phyloP scores from a whole-genome alignment of 2,113 vertebrate genomes.

The Pardalotus punctatus region DNA sequence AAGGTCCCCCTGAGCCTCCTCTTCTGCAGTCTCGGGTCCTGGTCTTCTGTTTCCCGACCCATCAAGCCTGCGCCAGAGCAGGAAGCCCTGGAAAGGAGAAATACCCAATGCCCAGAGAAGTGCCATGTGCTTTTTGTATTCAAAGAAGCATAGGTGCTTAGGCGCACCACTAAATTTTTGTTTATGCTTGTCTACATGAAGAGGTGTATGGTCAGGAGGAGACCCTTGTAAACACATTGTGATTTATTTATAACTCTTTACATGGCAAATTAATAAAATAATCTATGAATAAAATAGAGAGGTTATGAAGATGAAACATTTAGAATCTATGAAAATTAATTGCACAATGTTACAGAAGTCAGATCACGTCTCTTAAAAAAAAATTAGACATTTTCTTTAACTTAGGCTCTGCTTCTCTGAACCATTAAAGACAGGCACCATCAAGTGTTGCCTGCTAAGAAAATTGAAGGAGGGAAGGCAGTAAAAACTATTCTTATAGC shows the following conservation, averaged over 20 bases:
- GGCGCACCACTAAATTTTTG: not conserved
- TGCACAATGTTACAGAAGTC: not conserved
- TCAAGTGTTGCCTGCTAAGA: slow-evolving; percentile 62
- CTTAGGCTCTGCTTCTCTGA: not conserved
- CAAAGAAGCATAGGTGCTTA: not conserved
- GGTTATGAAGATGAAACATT: not conserved
- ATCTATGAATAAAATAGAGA: not conserved
- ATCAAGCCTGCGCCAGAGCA: not conserved
- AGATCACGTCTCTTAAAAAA: not conserved
- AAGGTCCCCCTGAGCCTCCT: not conserved
- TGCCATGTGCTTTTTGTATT: not conserved
- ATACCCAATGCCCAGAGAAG: not conserved
- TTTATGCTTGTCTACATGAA: not conserved
- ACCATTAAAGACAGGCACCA: not conserved
- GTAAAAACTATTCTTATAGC: slow-evolving; percentile 54
- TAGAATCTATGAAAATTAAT: not conserved
- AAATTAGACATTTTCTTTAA: not conserved
- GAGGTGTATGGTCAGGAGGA: not conserved
- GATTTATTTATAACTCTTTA: not conserved
- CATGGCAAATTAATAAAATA: not conserved
- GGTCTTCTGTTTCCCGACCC: not conserved
- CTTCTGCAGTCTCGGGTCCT: not conserved
- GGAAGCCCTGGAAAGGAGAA: not conserved
- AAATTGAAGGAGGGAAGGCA: slow-evolving; percentile 56
- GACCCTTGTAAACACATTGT: not conserved